A percentile compares a stretch with the other conserved stretches of the same genome.
Conservation (phyloP, 2,888 invertebrate genomes). For the Cheilosia scutellata region DNA sequence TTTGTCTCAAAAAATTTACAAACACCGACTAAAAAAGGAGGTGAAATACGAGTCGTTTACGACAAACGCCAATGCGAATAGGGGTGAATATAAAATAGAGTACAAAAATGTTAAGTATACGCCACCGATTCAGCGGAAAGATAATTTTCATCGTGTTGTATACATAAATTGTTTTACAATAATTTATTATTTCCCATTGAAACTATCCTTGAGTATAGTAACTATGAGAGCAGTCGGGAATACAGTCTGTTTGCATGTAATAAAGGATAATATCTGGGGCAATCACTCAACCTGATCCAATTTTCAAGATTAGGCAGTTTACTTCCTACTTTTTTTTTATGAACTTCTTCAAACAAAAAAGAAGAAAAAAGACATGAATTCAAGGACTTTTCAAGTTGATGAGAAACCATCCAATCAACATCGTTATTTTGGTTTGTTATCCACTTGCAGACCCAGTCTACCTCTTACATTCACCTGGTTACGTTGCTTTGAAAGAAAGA, state of each 20-base stretch:
- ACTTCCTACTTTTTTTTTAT: background rate
- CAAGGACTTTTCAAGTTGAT: constrained; percentile 16
- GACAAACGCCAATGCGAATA: no score
- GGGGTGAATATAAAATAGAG: background rate
- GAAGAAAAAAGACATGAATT: background rate
- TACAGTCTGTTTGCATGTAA: background rate
- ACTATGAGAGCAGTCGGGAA: background rate
- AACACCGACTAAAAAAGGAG: no score
- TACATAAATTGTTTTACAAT: no score
- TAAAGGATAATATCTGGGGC: constrained; percentile 6
- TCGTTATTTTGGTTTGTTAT: constrained; percentile 7
- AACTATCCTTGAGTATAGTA: background rate
- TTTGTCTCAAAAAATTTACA: no score
- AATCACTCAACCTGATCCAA: constrained; percentile 31
- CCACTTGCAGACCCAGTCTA: background rate
- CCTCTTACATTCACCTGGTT: background rate
- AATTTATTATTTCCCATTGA: background rate
- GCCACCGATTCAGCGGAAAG: background rate
- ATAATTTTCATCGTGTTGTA: no score
- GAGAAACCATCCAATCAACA: constrained; percentile 19
- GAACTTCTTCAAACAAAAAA: background rate
- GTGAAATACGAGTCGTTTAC: no score
- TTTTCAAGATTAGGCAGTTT: constrained; percentile 19
- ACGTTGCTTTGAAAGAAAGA: background rate
- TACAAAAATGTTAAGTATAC: background rate